Percentiles rank a stretch among this genome's conserved stretches.
Conservation (phyloP, 2,113 vertebrate species). For the Gnathonemus echidnorhynchus region DNA sequence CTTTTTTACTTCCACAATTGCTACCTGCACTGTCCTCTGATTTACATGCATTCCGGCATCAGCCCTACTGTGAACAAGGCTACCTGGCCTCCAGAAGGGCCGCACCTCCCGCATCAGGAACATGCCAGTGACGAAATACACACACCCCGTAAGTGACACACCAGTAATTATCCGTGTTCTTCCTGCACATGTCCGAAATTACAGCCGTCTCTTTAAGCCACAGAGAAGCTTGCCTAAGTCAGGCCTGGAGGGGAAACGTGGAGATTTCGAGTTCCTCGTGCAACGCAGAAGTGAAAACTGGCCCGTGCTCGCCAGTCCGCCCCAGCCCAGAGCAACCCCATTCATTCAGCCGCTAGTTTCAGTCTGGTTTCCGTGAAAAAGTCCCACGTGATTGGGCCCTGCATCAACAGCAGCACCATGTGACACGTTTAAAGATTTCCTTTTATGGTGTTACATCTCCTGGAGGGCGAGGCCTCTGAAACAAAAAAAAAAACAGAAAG, state of each 20-base stretch:
- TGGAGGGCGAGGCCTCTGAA: constrained; percentile 50
- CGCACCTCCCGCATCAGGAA: neutral
- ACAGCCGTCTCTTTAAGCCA: neutral
- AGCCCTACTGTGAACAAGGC: neutral
- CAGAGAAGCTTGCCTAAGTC: neutral
- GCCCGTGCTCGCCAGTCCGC: constrained; percentile 37
- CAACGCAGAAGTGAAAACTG: constrained; percentile 56
- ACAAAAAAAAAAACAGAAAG: constrained; percentile 27
- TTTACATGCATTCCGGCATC: neutral
- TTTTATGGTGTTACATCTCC: constrained; percentile 65
- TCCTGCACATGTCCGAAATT: neutral
- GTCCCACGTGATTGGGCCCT: constrained; percentile 59
- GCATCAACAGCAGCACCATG: constrained; percentile 69
- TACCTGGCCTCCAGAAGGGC: neutral
- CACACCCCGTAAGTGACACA: neutral
- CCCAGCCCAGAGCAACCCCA: constrained; percentile 24
- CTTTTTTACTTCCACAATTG: neutral
- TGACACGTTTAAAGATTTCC: constrained; percentile 74
- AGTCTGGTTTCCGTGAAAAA: constrained; percentile 63
- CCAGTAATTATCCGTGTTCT: neutral
- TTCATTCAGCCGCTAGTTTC: constrained; percentile 36
- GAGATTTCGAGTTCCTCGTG: constrained; percentile 45
- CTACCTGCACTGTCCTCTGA: neutral
- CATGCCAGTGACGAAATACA: neutral
- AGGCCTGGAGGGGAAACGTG: constrained; percentile 15